These are phyloP conservation scores for Botia almorhae DNA, from an alignment of 2,797 vertebrate genomes.

Conservation along the genomic window DNA sequence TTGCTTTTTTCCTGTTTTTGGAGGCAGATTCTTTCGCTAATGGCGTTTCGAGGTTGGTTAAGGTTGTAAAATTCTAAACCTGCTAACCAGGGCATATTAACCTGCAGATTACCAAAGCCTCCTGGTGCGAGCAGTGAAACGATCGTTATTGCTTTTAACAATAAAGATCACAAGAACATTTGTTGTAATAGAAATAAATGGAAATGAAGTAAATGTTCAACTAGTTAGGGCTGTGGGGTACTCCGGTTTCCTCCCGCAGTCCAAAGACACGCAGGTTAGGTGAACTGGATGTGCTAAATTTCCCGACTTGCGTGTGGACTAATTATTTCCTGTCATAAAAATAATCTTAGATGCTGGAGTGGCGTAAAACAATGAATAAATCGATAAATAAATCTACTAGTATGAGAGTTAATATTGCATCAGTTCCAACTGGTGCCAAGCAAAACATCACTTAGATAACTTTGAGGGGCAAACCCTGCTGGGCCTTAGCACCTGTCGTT, in stretches of 20 bases:
- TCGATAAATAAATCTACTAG: neutral
- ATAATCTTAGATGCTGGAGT: too few relatives aligned
- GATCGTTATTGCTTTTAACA: slow-evolving; percentile 38
- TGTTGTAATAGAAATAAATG: slow-evolving; percentile 51
- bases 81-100: slow-evolving; percentile 46
- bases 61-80: slow-evolving; percentile 44
- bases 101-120: slow-evolving; percentile 23
- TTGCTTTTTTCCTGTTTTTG: slow-evolving; percentile 1
- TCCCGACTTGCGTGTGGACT: too few relatives aligned
- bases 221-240: neutral
- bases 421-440: neutral
- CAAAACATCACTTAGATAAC: slow-evolving; percentile 12
- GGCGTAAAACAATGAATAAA: too few relatives aligned
- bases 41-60: slow-evolving; percentile 25
- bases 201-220: slow-evolving; percentile 30
- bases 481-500: neutral
- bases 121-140: slow-evolving; percentile 22
- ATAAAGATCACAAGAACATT: slow-evolving; percentile 46
- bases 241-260: too few relatives aligned
- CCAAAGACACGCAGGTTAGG: too few relatives aligned
- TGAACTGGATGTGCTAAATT: too few relatives aligned
- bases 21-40: neutral
- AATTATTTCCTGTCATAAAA: too few relatives aligned
- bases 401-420: slow-evolving; percentile 13
- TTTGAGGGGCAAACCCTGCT: slow-evolving; percentile 5